phyloP scores from a whole-genome alignment of 2,888 invertebrate genomes.

The Belgica antarctica region DNA sequence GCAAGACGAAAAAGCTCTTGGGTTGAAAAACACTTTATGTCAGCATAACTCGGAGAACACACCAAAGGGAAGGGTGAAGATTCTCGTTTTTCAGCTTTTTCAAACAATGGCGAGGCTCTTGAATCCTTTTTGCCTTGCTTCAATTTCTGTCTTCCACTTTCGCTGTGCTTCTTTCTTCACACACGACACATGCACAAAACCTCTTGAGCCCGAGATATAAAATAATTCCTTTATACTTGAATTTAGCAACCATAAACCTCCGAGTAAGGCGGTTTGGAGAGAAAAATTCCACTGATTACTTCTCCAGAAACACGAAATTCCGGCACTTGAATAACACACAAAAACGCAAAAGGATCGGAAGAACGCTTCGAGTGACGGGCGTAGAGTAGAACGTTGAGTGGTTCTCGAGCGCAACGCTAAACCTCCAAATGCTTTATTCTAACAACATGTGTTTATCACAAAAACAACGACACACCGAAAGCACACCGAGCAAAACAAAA shows the following conservation, averaged over 20 bases:
- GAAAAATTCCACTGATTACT: constrained; percentile 8
- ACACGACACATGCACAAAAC: constrained; percentile 37
- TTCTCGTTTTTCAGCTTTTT: background rate
- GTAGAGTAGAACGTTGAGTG: background rate
- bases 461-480: too few species aligned
- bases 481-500: constrained; percentile 18
- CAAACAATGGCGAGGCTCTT: constrained; percentile 21
- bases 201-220: constrained; percentile 41
- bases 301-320: background rate
- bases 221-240: constrained; percentile 25
- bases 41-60: background rate
- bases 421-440: background rate
- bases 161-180: background rate
- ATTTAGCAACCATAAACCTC: constrained; percentile 32
- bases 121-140: constrained; percentile 16
- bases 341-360: background rate
- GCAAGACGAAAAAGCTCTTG: background rate
- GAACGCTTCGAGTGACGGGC: background rate
- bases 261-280: background rate
- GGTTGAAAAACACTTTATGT: constrained; percentile 33
- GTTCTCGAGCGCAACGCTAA: background rate
- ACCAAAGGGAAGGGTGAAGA: background rate
- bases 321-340: background rate
- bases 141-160: constrained; percentile 4
- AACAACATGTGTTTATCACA: constrained; percentile 27